These are phyloP conservation scores for Epinephelus fuscoguttatus DNA, from an alignment of 2,113 vertebrate species.

Conservation along the genomic window DNA sequence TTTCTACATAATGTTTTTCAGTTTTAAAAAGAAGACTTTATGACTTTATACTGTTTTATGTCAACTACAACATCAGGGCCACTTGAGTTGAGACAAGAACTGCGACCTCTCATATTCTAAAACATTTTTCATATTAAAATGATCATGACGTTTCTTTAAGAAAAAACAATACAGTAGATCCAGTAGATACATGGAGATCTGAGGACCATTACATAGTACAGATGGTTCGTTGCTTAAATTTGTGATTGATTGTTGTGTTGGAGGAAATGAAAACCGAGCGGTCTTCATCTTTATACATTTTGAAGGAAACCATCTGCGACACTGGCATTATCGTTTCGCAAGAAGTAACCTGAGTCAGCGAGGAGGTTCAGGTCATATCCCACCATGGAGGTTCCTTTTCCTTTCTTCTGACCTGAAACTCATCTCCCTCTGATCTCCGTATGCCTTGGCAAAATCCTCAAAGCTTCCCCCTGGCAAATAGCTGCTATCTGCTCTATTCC, in stretches of 20 bases:
- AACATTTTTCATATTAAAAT: no score
- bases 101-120: no score
- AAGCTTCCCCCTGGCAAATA: conserved; percentile 66
- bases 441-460: conserved; percentile 79
- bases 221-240: neutral
- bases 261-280: neutral
- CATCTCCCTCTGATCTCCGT: conserved; percentile 67
- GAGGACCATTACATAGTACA: neutral
- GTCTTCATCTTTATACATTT: neutral
- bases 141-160: neutral
- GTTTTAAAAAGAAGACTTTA: neutral
- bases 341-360: conserved; percentile 23
- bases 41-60: neutral
- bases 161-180: neutral
- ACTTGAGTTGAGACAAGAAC: no score
- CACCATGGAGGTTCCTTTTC: conserved; percentile 64
- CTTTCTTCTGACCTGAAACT: conserved; percentile 55
- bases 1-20: no score
- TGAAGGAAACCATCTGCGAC: conserved; percentile 37
- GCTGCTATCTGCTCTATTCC: conserved; percentile 73
- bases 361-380: conserved; percentile 66
- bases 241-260: neutral
- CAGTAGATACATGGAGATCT: neutral
- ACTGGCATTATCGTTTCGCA: conserved; percentile 44
- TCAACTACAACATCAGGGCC: neutral